Evolutionary conservation across 2,113 vertebrate genomes (phyloP), one percentile per base, ranked within the genome.

Genomic region (Corythornis madagascariensis): DNA sequence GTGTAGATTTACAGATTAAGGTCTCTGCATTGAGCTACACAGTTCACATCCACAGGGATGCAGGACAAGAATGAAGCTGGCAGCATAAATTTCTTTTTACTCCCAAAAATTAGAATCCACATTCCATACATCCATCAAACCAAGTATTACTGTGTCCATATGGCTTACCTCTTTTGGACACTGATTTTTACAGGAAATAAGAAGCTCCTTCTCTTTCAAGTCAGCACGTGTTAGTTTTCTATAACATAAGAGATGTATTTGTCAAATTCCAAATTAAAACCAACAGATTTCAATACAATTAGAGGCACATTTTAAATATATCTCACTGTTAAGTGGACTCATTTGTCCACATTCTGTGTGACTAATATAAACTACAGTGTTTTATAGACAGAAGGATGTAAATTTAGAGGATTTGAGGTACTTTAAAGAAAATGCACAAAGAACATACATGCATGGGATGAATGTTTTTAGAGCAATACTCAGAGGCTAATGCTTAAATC

Each of bases 141-240:
- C 7, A 73, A 73, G 14, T 18, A 64, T 55, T 83, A 65, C n/a
- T 75, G 53, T 50, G 15, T 16, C 71, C 69, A 45, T n/a, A 80
- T 1, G 13, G 47, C 89, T 95, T 97, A 99, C 99, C 98, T 99
- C 98, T 98, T 98, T 99, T 38, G 99, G 99, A 97, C 99, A 99
- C 94, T 99, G 99, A 97, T 99, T 99, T 97, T 97, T 98, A 94
- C 99, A 99, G 86, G 98, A 99, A 92, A 90, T 90, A 72, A 99
- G 96, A 16, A 95, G 78, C 24, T 97, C 95, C 95, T 98, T 99
- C 56, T 94, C 97, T 90, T 98, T 94, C 65, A 96, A 38, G 85
- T 98, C 98, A 83, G 98, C 98, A 95, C 94, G 64, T 0, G 97
- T 98, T 75, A 99, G 89, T 96, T 98, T 98, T 96, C 99, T 99